Base-by-base conservation (phyloP, 1,140 invertebrate genomes). In the Lutraria rhynchaena region DNA sequence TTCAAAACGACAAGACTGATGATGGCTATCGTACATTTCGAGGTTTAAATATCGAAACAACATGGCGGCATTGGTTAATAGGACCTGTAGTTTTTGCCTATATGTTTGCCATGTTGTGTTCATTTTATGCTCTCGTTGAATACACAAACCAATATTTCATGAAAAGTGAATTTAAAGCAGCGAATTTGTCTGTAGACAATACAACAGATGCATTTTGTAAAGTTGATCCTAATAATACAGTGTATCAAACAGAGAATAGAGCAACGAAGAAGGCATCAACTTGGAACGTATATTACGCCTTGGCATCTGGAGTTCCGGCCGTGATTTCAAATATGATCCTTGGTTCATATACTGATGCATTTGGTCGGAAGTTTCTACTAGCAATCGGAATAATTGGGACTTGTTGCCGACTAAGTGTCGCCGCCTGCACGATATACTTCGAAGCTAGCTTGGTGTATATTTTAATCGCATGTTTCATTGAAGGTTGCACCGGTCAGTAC, bases 291-390 rank as follows among this genome's bases (percentile, higher is more conserved):
- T 80, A 69, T 55, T 80, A 69, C 35, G 27, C 49, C 24, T 9
- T 80, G 3, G 76, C 76, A 3, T 27, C 46, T 9, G 65, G 76
- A 15, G 41, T 80, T 24, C 76, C 76, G 1, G 76, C 61, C 9
- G 44, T 80, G 7, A n/a, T 80, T 22, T 41, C 76, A 4, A 80
- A 80, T 24, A 27, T 80, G 35, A 55, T 80, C 7, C 35, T 80
- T 1, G 76, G 76, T n/a, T 67, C 76, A n/a, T 80, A 70, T 35
- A 69, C 76, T 2, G 76, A 80, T 37, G 51, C 76, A 17, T 70
- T 80, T 58, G 76, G 76, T n/a, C 49, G 76, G 4, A 67, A 69
- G n/a, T 70, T 80, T 35, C 37, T 80, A 9, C 37, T 80, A 9
- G 55, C 35, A 2, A 55, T 80, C 13, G 76, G 76, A 29, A 80